phyloP scores from a whole-genome alignment of 2,888 invertebrate genomes.

The Drosophila prostipennis region DNA sequence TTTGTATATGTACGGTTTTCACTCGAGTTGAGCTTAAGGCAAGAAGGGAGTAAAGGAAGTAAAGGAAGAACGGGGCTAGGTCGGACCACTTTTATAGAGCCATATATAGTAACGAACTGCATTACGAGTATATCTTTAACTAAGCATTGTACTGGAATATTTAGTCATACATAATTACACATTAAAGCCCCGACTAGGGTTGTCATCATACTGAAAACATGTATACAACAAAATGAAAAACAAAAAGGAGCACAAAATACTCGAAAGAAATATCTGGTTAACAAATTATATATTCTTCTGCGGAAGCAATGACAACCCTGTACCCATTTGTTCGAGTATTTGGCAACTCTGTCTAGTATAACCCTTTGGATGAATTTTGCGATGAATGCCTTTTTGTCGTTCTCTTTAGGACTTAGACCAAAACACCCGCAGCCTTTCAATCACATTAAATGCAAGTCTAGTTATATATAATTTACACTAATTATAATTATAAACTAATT shows the following conservation, averaged over 20 bases:
- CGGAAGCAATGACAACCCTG: conserved; percentile 8
- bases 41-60: neutral
- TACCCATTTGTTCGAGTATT: conserved; percentile 21
- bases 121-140: conserved; percentile 40
- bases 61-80: conserved; percentile 9
- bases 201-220: conserved; percentile 22
- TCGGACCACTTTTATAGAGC: conserved; percentile 56
- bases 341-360: conserved; percentile 7
- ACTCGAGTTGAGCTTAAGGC: conserved; percentile 45
- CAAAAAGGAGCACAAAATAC: conserved; percentile 22
- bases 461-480: conserved; percentile 72
- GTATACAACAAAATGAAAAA: neutral
- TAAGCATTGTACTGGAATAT: conserved; percentile 42
- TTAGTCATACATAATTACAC: conserved; percentile 43
- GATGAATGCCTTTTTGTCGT: conserved; percentile 55
- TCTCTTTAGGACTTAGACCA: conserved; percentile 51
- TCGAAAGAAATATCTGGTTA: conserved; percentile 22
- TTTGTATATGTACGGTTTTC: conserved; percentile 56
- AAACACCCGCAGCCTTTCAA: conserved; percentile 73
- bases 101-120: conserved; percentile 48
- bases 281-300: conserved; percentile 12
- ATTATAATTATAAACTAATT: conserved; percentile 64
- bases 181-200: conserved; percentile 21
- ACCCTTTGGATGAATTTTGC: conserved; percentile 51
- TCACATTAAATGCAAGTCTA: conserved; percentile 56